A percentile compares a stretch with the other conserved stretches of the same genome.
Evolutionary conservation across 2,888 invertebrate species (phyloP).

Genomic region (Drosophila birchii): DNA sequence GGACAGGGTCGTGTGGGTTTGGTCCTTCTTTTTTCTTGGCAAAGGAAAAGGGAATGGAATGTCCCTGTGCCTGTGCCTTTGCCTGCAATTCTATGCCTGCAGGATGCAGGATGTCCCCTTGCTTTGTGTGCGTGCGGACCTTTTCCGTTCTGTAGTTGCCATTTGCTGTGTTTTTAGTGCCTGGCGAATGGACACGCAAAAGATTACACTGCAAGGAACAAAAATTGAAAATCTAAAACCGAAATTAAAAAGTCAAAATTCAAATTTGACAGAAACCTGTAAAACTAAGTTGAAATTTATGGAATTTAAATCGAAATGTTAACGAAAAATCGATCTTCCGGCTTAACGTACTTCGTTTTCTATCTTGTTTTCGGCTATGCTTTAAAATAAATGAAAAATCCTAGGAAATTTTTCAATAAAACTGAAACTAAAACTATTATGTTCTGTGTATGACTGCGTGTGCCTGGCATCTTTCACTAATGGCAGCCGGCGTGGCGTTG

Average conservation of each 20-base stretch:
- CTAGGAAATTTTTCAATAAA: too few relatives aligned
- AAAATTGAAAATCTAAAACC: background rate
- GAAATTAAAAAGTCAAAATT: background rate
- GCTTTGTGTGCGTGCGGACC: slow-evolving; percentile 13
- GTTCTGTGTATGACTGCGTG: slow-evolving; percentile 4
- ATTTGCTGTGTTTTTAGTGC: slow-evolving; percentile 2
- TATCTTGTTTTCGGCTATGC: too few relatives aligned
- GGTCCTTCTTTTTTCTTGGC: background rate
- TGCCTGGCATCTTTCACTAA: slow-evolving; percentile 12
- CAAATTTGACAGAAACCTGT: too few relatives aligned
- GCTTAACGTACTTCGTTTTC: too few relatives aligned
- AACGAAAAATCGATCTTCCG: too few relatives aligned
- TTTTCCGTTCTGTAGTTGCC: background rate
- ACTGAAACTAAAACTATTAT: too few relatives aligned
- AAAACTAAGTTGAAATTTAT: too few relatives aligned
- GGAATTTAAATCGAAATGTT: background rate
- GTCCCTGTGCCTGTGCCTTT: background rate
- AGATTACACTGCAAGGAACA: background rate
- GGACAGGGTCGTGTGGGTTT: background rate
- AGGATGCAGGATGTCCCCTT: slow-evolving; percentile 13
- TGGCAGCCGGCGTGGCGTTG: slow-evolving; percentile 14
- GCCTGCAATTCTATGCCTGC: slow-evolving; percentile 9
- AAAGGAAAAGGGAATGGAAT: background rate
- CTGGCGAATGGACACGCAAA: slow-evolving; percentile 21
- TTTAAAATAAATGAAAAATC: too few relatives aligned